Evolutionary conservation across 1,140 invertebrate genomes (phyloP), one percentile per base, ranked within the genome.

Genomic region (Drosophila fuyamai): DNA sequence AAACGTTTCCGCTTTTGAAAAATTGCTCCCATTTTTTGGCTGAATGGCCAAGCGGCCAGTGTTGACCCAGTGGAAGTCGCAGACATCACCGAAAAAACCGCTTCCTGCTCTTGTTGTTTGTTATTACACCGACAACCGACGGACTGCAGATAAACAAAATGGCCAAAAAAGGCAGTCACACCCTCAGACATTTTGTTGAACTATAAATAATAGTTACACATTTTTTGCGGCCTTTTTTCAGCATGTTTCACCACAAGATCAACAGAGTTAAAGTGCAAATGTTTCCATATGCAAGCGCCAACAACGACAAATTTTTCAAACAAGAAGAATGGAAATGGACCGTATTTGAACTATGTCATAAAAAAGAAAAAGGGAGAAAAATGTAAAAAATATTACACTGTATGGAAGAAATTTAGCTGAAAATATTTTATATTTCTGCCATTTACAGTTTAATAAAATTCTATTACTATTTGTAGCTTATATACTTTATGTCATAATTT

Each of bases 1-100:
- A 88, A 88, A 67, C 83, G 85, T 81, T 88, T 85, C 83, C 82
- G 83, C 61, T 79, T 86, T 71, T 88, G 83, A 88, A 88, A 81
- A 88, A 85, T 85, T 85, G 83, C 70, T 85, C 41, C 65, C 65
- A 78, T 80, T 77, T 82, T 63, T 72, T 60, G 55, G 36, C 47
- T 62, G 48, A 44, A 60, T 60, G 61, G 46, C 50, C 53, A 70
- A 46, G 72, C 62, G 41, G 32, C 46, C n/a, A 18, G 18, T 35
- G 23, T 44, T 65, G 76, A 72, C 41, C 60, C 71, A 60, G 36
- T 72, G 53, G 9, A 67, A 81, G 48, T 66, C 53, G n/a, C 40
- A 53, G 61, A 41, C 70, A 60, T 71, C 48, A 59, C 75, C 68
- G 58, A 75, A 68, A 60, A 67, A 79, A 63, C 63, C 46, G 43